A percentile compares a stretch with the other conserved stretches of the same genome.
phyloP scores from a whole-genome alignment of 2,113 vertebrate species.

The Clarias macrocephalus region DNA sequence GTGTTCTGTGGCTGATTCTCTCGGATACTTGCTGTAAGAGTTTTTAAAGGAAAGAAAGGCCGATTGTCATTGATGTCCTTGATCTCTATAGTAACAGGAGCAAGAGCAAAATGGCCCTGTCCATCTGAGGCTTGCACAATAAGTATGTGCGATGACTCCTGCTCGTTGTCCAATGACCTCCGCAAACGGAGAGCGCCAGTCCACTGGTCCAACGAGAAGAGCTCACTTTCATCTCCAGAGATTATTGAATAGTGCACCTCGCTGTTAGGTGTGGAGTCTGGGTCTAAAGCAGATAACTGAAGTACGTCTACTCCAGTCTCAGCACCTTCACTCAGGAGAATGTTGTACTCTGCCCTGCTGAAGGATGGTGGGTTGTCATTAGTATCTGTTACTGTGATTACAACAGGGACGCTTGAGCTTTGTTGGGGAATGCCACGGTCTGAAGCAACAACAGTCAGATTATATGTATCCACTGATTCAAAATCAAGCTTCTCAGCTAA shows the following conservation, averaged over 20 bases:
- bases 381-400: slow-evolving; percentile 81
- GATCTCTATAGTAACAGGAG: slow-evolving; percentile 84
- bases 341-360: slow-evolving; percentile 76
- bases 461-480: slow-evolving; percentile 82
- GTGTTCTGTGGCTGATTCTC: slow-evolving; percentile 91
- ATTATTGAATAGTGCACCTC: slow-evolving; percentile 84
- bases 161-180: slow-evolving; percentile 82
- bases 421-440: slow-evolving; percentile 87
- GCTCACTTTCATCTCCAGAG: slow-evolving; percentile 83
- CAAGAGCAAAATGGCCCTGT: slow-evolving; percentile 80
- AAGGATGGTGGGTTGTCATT: slow-evolving; percentile 92
- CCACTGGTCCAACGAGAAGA: slow-evolving; percentile 84
- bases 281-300: slow-evolving; percentile 83
- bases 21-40: slow-evolving; percentile 83
- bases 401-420: slow-evolving; percentile 80
- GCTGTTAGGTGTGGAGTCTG: slow-evolving; percentile 81
- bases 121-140: slow-evolving; percentile 84
- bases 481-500: slow-evolving; percentile 90
- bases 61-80: slow-evolving; percentile 91
- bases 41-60: slow-evolving; percentile 85
- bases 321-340: slow-evolving; percentile 79
- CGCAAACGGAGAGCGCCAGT: slow-evolving; percentile 81
- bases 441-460: slow-evolving; percentile 85
- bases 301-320: slow-evolving; percentile 84
- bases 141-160: slow-evolving; percentile 74